A percentile compares a stretch with the other conserved stretches of the same genome.
Conservation (phyloP, 2,888 invertebrate genomes). For the Cheiracanthium punctorium region DNA sequence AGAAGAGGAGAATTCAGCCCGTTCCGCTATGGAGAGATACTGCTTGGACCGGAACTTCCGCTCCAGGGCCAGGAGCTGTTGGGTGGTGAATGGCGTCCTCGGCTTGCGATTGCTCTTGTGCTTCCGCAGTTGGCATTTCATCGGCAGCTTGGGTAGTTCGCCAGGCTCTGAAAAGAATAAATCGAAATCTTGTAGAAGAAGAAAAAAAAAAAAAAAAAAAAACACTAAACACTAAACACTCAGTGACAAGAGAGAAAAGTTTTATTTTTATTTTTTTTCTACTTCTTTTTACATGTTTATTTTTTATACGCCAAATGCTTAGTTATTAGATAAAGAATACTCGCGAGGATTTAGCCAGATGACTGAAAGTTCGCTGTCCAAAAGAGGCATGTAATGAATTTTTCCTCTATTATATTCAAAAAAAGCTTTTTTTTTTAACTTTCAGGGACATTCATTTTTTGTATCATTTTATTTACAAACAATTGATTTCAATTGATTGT, state of each 20-base stretch:
- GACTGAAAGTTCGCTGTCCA: too few relatives aligned
- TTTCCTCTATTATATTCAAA: too few relatives aligned
- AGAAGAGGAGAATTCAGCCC: slow-evolving; percentile 94
- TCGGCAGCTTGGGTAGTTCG: slow-evolving; percentile 70
- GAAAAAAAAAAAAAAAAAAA: background rate
- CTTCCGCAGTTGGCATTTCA: slow-evolving; percentile 83
- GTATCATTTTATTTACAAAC: too few relatives aligned
- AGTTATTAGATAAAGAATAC: too few relatives aligned
- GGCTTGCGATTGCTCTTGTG: slow-evolving; percentile 97
- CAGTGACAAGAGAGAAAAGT: too few relatives aligned
- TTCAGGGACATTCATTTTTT: too few relatives aligned
- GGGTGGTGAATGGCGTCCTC: slow-evolving; percentile 94
- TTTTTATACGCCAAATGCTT: background rate
- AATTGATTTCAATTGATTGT: too few relatives aligned
- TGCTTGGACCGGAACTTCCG: slow-evolving; percentile 96
- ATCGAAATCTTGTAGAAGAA: background rate
- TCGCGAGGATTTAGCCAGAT: too few relatives aligned
- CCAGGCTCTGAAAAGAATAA: slow-evolving; percentile 68
- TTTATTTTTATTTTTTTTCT: too few relatives aligned
- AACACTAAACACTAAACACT: too few relatives aligned
- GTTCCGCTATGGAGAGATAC: slow-evolving; percentile 94
- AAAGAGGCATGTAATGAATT: too few relatives aligned
- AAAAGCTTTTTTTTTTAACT: too few relatives aligned
- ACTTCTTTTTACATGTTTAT: background rate
- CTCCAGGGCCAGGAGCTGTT: slow-evolving; percentile 92